Evolutionary conservation across 2,797 vertebrate genomes (phyloP).

Genomic region (Thunnus albacares): DNA sequence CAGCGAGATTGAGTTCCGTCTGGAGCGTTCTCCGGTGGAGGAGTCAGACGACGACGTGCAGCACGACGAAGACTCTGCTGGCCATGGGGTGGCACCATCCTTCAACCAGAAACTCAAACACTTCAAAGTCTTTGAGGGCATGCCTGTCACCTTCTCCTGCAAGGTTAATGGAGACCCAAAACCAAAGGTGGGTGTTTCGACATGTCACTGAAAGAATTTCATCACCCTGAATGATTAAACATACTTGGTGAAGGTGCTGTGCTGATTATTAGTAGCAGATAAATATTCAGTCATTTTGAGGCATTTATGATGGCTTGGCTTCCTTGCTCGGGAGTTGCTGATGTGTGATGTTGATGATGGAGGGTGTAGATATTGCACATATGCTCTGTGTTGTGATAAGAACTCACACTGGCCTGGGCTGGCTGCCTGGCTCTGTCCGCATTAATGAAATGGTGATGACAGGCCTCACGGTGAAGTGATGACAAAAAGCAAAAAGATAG

Average conservation of each 20-base stretch:
- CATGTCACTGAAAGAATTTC: background rate
- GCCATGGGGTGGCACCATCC: conserved; percentile 85
- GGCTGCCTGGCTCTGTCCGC: conserved; percentile 34
- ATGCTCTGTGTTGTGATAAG: conserved; percentile 60
- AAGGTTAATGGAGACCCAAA: conserved; percentile 94
- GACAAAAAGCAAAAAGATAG: conserved; percentile 22
- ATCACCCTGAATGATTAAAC: conserved; percentile 5
- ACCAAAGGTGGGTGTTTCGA: conserved; percentile 91
- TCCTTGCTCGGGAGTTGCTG: conserved; percentile 42
- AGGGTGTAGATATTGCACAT: conserved; percentile 40
- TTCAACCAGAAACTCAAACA: conserved; percentile 95
- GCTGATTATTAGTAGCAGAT: conserved; percentile 14
- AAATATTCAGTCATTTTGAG: conserved; percentile 4
- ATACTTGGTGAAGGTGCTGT: too few species aligned
- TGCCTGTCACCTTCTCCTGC: conserved; percentile 96
- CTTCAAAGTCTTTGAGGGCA: conserved; percentile 98
- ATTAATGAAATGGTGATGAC: conserved; percentile 73
- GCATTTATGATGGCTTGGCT: conserved; percentile 7
- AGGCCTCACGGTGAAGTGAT: conserved; percentile 39
- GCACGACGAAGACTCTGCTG: conserved; percentile 84
- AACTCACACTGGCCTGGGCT: conserved; percentile 12
- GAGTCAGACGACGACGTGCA: conserved; percentile 94
- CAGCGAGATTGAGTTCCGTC: conserved; percentile 96
- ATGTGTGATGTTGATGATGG: conserved; percentile 62
- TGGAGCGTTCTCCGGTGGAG: conserved; percentile 96